Conservation (phyloP, 2,113 vertebrate genomes). For the Clinocottus analis region DNA sequence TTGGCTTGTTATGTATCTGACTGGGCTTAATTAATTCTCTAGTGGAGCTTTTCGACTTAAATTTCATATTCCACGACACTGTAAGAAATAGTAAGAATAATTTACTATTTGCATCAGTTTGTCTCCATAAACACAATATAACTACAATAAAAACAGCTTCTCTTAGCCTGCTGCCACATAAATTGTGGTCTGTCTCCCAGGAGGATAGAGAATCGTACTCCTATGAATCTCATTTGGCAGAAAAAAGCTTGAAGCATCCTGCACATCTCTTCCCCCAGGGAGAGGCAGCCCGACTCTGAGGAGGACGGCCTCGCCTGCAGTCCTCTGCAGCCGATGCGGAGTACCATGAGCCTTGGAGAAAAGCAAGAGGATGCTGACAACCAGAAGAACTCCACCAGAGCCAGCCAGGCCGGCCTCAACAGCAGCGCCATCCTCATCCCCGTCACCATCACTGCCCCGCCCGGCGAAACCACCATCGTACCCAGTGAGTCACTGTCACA, state of each 20-base stretch:
- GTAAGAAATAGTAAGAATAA: background rate
- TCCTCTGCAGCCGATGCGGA: slow-evolving; percentile 73
- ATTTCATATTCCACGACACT: background rate
- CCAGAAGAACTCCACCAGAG: slow-evolving; percentile 92
- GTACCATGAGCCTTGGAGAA: slow-evolving; percentile 79
- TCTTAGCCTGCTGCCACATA: background rate
- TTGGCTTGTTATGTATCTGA: background rate
- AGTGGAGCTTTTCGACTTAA: background rate
- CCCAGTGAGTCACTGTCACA: slow-evolving; percentile 62
- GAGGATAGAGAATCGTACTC: background rate
- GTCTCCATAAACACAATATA: background rate
- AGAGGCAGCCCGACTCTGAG: slow-evolving; percentile 84
- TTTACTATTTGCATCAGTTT: background rate
- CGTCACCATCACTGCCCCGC: slow-evolving; percentile 85
- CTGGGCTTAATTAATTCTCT: slow-evolving; percentile 5
- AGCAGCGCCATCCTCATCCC: slow-evolving; percentile 87
- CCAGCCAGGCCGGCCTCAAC: slow-evolving; percentile 85
- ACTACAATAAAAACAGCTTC: background rate
- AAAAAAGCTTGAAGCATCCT: slow-evolving; percentile 6
- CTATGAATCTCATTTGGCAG: slow-evolving; percentile 2
- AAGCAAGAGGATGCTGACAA: slow-evolving; percentile 95
- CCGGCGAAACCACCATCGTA: slow-evolving; percentile 75
- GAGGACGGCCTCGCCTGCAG: slow-evolving; percentile 69
- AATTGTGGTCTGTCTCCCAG: slow-evolving; percentile 15
- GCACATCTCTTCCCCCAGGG: slow-evolving; percentile 75